These are phyloP conservation scores for Zaprionus tsacasi DNA, from an alignment of 1,140 invertebrate genomes.

Conservation along the genomic window DNA sequence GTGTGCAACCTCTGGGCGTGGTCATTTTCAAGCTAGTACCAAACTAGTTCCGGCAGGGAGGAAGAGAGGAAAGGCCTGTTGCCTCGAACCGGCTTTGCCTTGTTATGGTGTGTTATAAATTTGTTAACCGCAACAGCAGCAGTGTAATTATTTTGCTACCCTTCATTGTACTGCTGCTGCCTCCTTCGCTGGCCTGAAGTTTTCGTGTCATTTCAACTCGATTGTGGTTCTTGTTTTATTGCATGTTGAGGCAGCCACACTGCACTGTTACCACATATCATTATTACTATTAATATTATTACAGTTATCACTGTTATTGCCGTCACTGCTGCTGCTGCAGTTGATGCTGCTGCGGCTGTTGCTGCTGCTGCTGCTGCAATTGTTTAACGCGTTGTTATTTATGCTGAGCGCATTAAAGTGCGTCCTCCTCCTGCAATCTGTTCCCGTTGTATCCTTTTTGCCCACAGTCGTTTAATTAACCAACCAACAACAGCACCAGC, in stretches of 20 bases:
- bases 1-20: constrained; percentile 38
- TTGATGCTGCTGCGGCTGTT: constrained; percentile 18
- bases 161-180: constrained; percentile 7
- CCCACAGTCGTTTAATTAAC: constrained; percentile 45
- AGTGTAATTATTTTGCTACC: constrained; percentile 32
- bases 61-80: not conserved
- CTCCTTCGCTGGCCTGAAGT: constrained; percentile 19
- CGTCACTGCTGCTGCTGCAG: constrained; percentile 25
- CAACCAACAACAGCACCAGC: constrained; percentile 17
- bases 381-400: constrained; percentile 67
- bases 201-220: constrained; percentile 45
- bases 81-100: constrained; percentile 29
- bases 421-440: constrained; percentile 10
- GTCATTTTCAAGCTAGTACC: constrained; percentile 58
- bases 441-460: constrained; percentile 15
- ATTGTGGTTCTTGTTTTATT: constrained; percentile 63
- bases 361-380: constrained; percentile 50
- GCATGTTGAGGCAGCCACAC: constrained; percentile 54
- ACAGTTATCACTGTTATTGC: constrained; percentile 47
- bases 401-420: constrained; percentile 58
- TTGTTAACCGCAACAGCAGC: constrained; percentile 75
- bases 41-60: constrained; percentile 35
- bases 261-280: constrained; percentile 59
- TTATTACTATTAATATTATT: constrained; percentile 59
- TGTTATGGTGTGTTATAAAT: constrained; percentile 70